A percentile compares a stretch with the other conserved stretches of the same genome.
These are phyloP conservation scores for Centropus bengalensis DNA, from an alignment of 2,113 vertebrate genomes.

Conservation along the genomic window DNA sequence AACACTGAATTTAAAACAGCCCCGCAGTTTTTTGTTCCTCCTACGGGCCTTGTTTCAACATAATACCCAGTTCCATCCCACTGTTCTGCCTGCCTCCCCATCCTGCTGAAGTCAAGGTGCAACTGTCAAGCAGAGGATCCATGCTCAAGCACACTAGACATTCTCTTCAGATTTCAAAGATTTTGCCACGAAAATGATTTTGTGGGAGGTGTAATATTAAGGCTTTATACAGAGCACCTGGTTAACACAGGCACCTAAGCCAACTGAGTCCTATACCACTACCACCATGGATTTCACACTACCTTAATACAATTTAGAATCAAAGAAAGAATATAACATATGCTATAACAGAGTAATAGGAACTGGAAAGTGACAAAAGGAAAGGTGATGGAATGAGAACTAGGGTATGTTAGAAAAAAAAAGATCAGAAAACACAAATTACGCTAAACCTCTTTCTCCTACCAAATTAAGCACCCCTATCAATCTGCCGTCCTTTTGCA, in stretches of 20 bases:
- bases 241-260: neutral
- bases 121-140: neutral
- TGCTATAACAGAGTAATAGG: neutral
- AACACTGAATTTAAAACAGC: neutral
- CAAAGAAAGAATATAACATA: neutral
- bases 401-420: neutral
- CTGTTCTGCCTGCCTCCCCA: neutral
- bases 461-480: neutral
- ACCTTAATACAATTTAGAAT: neutral
- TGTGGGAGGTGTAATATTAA: neutral
- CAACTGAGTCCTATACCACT: neutral
- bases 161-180: neutral
- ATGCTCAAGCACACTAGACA: accelerated
- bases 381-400: neutral
- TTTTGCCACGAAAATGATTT: neutral
- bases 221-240: neutral
- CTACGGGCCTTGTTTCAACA: neutral
- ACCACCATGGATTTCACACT: neutral
- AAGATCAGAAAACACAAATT: neutral
- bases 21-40: neutral
- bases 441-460: neutral
- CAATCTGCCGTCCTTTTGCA: neutral
- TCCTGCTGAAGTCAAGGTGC: neutral
- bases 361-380: neutral
- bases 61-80: neutral